These are phyloP conservation scores for Momotus momota DNA, from an alignment of 2,797 vertebrate species.

Conservation along the genomic window DNA sequence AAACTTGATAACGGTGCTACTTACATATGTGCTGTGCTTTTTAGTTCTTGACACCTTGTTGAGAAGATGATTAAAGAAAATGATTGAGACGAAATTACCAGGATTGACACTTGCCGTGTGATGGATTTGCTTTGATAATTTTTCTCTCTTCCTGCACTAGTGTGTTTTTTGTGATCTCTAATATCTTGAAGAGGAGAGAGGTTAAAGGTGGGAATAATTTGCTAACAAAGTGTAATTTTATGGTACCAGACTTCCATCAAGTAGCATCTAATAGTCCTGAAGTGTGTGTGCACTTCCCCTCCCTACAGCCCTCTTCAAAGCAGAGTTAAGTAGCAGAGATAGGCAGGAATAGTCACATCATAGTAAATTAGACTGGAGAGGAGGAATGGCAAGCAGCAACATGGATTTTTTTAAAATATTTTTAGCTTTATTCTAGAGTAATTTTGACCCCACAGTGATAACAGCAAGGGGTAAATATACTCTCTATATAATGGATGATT, in stretches of 20 bases:
- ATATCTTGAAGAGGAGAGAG: background rate
- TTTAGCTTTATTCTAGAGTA: background rate
- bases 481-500: background rate
- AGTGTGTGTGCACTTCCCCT: background rate
- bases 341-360: background rate
- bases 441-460: background rate
- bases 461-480: background rate
- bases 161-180: background rate
- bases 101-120: accelerated
- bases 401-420: background rate
- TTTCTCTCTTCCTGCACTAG: background rate
- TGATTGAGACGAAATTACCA: background rate
- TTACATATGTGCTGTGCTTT: background rate
- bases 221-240: background rate
- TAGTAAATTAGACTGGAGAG: background rate
- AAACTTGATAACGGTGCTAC: background rate
- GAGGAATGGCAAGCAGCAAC: background rate
- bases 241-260: background rate
- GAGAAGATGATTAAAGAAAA: background rate
- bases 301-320: background rate
- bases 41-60: background rate
- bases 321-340: background rate
- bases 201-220: background rate
- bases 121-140: background rate
- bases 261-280: background rate